phyloP scores from a whole-genome alignment of 2,888 invertebrate species.

The Amphipoea oculea region DNA sequence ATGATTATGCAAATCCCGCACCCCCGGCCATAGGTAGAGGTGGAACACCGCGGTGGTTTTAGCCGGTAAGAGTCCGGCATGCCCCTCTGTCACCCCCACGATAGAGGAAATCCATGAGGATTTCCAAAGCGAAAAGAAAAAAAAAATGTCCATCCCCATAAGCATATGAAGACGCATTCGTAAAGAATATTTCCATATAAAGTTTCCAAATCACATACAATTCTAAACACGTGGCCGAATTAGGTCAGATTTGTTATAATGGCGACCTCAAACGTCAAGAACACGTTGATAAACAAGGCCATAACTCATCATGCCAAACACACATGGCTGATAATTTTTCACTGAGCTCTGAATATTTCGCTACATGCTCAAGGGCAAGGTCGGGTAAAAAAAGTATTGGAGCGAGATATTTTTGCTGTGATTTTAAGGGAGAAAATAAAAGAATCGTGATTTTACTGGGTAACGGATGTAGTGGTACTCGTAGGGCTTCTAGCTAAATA shows the following conservation, averaged over 20 bases:
- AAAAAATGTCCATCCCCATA: no score
- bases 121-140: no score
- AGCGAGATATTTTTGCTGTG: constrained; percentile 7
- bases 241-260: neutral
- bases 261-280: constrained; percentile 27
- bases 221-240: neutral
- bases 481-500: neutral
- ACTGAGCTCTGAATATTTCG: constrained; percentile 37
- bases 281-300: constrained; percentile 18
- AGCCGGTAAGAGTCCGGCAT: no score
- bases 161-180: no score
- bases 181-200: no score
- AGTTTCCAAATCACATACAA: neutral
- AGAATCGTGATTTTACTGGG: neutral
- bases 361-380: constrained; percentile 50
- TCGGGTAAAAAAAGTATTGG: constrained; percentile 27
- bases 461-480: neutral
- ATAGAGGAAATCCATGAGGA: no score
- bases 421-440: constrained; percentile 13
- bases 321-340: constrained; percentile 43
- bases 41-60: no score
- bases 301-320: constrained; percentile 28
- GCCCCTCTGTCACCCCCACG: no score
- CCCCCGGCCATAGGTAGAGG: no score
- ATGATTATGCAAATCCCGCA: no score